Evolutionary conservation across 2,888 invertebrate genomes (phyloP).

Genomic region (Blera fallax): DNA sequence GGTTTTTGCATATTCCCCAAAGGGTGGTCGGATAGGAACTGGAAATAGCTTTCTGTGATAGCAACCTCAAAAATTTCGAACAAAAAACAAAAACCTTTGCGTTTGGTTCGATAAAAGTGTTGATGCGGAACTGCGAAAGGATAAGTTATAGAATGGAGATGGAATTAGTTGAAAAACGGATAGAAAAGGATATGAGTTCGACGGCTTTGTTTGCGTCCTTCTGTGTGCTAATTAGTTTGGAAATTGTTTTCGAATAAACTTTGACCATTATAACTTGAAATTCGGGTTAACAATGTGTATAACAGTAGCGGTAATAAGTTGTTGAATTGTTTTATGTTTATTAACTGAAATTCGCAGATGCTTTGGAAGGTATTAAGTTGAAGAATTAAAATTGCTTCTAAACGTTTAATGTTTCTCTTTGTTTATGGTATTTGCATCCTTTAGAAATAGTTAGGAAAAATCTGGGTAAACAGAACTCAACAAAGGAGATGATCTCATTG

Average conservation of each 20-base stretch:
- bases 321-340: not conserved
- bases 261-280: slow-evolving; percentile 9
- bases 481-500: too few species aligned
- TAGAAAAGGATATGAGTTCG: slow-evolving; percentile 14
- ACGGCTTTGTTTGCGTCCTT: slow-evolving; percentile 18
- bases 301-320: not conserved
- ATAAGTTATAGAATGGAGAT: not conserved
- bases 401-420: too few species aligned
- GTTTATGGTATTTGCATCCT: too few species aligned
- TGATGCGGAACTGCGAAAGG: not conserved
- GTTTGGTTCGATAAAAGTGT: not conserved
- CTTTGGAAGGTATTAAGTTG: not conserved
- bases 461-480: too few species aligned
- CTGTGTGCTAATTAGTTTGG: slow-evolving; percentile 23
- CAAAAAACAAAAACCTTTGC: not conserved
- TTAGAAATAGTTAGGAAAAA: too few species aligned
- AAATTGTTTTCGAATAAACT: slow-evolving; percentile 8
- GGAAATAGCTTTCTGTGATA: slow-evolving; percentile 21
- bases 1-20: slow-evolving; percentile 42
- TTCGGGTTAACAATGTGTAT: not conserved
- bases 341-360: not conserved
- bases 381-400: too few species aligned
- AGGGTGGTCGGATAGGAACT: not conserved
- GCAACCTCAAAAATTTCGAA: not conserved
- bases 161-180: not conserved